Conservation (phyloP, 2,888 invertebrate genomes). For the Toxonevra muliebris region DNA sequence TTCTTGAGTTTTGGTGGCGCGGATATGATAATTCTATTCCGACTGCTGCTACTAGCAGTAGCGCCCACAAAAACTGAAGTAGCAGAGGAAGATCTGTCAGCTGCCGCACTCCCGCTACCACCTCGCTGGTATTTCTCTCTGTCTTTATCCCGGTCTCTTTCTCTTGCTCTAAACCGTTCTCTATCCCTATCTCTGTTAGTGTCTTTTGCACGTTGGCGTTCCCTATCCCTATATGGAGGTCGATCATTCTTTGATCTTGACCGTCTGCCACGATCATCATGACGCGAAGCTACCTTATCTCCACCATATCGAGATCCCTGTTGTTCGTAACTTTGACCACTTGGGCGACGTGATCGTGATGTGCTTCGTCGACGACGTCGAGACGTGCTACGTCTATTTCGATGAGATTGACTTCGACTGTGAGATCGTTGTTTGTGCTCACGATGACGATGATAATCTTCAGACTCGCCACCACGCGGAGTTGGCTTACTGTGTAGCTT, state of each 20-base stretch:
- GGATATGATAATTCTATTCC: constrained; percentile 60
- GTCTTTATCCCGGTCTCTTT: constrained; percentile 32
- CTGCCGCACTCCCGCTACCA: constrained; percentile 9
- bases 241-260: constrained; percentile 39
- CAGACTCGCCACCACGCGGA: constrained; percentile 40
- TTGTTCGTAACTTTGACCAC: constrained; percentile 46
- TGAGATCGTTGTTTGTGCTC: constrained; percentile 38
- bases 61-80: constrained; percentile 29
- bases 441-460: constrained; percentile 9
- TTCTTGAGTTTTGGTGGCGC: constrained; percentile 62
- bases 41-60: constrained; percentile 39
- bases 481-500: constrained; percentile 29
- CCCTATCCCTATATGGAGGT: constrained; percentile 32
- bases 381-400: constrained; percentile 57
- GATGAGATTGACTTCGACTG: constrained; percentile 46
- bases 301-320: constrained; percentile 40
- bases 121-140: constrained; percentile 37
- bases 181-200: constrained; percentile 39
- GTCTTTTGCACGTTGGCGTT: constrained; percentile 27
- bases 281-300: constrained; percentile 44
- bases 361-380: constrained; percentile 49
- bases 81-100: constrained; percentile 17
- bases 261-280: constrained; percentile 46
- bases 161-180: constrained; percentile 37
- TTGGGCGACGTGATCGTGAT: constrained; percentile 43